Evolutionary conservation across 2,888 invertebrate genomes (phyloP).

Genomic region (Thalpophila matura): DNA sequence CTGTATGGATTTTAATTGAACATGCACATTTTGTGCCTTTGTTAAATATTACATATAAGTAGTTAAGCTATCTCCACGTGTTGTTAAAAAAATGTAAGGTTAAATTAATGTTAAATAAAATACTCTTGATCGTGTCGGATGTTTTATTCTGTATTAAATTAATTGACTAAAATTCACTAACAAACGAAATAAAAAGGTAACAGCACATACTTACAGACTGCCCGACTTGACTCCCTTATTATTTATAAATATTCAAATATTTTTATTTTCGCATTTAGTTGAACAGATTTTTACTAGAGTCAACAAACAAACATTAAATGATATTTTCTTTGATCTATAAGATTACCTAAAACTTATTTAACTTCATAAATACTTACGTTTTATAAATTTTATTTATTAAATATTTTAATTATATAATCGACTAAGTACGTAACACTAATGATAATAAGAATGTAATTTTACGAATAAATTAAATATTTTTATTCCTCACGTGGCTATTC

Average conservation of each 20-base stretch:
- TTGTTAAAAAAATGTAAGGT: neutral
- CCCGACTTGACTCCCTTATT: slow-evolving; percentile 25
- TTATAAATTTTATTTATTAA: neutral
- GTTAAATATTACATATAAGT: slow-evolving; percentile 7
- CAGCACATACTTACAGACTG: slow-evolving; percentile 47
- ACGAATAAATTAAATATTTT: neutral
- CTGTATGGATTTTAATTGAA: slow-evolving; percentile 1
- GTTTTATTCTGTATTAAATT: slow-evolving; percentile 81
- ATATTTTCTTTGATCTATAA: neutral
- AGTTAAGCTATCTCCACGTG: neutral
- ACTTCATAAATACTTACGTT: neutral
- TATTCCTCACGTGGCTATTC: neutral
- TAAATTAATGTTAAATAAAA: slow-evolving; percentile 31
- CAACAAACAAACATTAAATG: neutral
- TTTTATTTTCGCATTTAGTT: slow-evolving; percentile 59
- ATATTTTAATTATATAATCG: neutral
- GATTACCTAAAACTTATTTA: neutral
- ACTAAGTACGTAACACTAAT: slow-evolving; percentile 9
- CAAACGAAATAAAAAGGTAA: slow-evolving; percentile 66
- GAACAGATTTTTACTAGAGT: slow-evolving; percentile 1
- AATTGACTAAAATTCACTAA: slow-evolving; percentile 84
- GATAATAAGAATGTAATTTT: slow-evolving; percentile 32
- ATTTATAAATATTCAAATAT: slow-evolving; percentile 30
- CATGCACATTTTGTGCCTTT: slow-evolving; percentile 14
- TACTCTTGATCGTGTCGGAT: slow-evolving; percentile 76